Percentiles rank a stretch among this genome's conserved stretches.
phyloP scores from a whole-genome alignment of 2,888 invertebrate species.

The Hyposoter didymator region DNA sequence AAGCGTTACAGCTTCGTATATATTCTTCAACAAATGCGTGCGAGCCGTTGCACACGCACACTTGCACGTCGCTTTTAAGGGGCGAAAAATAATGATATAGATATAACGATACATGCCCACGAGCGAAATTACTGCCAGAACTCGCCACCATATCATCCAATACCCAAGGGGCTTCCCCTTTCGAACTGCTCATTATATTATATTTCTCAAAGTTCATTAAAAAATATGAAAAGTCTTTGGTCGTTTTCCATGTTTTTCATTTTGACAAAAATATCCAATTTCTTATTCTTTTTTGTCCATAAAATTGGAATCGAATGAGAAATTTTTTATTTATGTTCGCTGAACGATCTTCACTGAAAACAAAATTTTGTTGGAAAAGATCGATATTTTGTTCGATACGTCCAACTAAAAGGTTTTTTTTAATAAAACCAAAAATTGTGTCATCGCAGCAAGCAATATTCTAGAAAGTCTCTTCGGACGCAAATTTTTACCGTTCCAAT shows the following conservation, averaged over 20 bases:
- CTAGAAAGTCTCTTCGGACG: no score
- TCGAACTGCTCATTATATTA: background rate
- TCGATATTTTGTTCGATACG: no score
- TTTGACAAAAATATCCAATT: background rate
- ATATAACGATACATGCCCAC: slow-evolving; percentile 9
- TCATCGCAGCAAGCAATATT: no score
- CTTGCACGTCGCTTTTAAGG: slow-evolving; percentile 25
- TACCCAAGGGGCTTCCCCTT: background rate
- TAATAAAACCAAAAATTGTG: no score
- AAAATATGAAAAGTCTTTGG: background rate
- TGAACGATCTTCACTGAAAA: no score
- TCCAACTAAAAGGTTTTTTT: no score
- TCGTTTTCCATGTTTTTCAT: background rate
- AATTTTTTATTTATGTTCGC: background rate
- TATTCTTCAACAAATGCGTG: slow-evolving; percentile 37
- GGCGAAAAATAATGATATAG: slow-evolving; percentile 49
- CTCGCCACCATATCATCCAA: slow-evolving; percentile 30
- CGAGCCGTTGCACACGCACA: slow-evolving; percentile 42
- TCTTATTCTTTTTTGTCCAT: background rate
- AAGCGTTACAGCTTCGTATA: slow-evolving; percentile 37
- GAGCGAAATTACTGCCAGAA: slow-evolving; percentile 36
- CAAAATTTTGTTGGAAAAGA: no score
- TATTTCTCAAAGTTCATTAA: background rate
- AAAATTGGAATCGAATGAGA: no score
- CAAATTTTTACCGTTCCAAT: no score